Conservation (phyloP, 2,113 vertebrate genomes). For the Charina bottae region DNA sequence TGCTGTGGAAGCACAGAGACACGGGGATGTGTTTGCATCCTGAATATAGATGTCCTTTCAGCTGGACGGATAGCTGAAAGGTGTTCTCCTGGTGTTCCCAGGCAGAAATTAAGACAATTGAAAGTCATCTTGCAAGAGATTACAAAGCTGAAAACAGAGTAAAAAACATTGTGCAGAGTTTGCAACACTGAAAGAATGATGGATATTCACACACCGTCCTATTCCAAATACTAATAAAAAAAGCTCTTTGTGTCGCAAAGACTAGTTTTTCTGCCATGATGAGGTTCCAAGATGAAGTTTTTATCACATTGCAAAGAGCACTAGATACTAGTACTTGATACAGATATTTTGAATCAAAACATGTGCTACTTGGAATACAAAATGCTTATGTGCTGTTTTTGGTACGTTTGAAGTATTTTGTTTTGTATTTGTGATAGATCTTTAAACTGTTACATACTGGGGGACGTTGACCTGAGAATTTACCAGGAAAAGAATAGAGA, state of each 20-base stretch:
- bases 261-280: neutral
- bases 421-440: neutral
- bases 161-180: neutral
- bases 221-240: neutral
- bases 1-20: neutral
- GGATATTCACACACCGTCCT: neutral
- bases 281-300: neutral
- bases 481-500: neutral
- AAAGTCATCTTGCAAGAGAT: neutral
- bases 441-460: neutral
- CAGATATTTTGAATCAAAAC: neutral
- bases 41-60: neutral
- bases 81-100: neutral
- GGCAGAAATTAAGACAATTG: neutral
- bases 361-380: neutral
- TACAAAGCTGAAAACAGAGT: neutral
- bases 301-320: neutral
- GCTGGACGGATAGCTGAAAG: neutral
- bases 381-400: neutral
- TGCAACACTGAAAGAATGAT: neutral
- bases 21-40: neutral
- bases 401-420: neutral
- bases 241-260: neutral
- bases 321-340: neutral
- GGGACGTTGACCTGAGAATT: conserved; percentile 12